Evolutionary conservation across 2,113 vertebrate genomes (phyloP), one percentile per base, ranked within the genome.

Genomic region (Cyphomyrus plagiostoma): DNA sequence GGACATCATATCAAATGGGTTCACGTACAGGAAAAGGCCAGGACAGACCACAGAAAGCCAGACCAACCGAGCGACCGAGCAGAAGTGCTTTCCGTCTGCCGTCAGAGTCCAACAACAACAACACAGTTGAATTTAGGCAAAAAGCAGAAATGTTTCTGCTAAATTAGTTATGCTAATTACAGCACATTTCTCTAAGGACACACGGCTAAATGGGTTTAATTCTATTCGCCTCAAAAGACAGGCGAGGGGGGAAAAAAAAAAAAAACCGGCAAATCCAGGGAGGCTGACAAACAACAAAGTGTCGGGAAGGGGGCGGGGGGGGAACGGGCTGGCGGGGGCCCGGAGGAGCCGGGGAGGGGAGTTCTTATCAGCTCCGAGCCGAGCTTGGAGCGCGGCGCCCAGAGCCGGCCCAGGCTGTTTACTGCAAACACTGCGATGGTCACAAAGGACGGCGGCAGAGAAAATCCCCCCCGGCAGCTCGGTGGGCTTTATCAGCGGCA

Each of bases 121-220:
- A 56, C 66, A 52, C 56, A 82, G 91, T 89, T 92, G 93, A 92
- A 95, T 94, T 94, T 93, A 93, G 92, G 91, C 91, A 92, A 95
- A 94, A 93, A 93, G 90, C 90, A 94, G 42, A 80, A 95, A 95
- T 94, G 95, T 95, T 96, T 96, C 94, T 94, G 94, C 95, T 96
- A 95, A 96, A 96, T 96, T 96, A 95, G 94, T 95, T 94, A 95
- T 96, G 95, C 94, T 95, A 95, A 96, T 96, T 95, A 95, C 95
- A 94, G 94, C 91, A 92, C 93, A 92, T 92, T 90, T 95, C 95
- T 95, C 93, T 80, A 90, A 93, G 93, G 94, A 93, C 93, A 91
- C 91, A 88, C 70, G 89, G 90, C 93, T 95, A 95, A 96, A 96
- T 94, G 93, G 94, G 94, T 96, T 96, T 95, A 96, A 96, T 96